Base-by-base conservation (phyloP, 2,113 vertebrate genomes). In the Tragelaphus buxtoni region DNA sequence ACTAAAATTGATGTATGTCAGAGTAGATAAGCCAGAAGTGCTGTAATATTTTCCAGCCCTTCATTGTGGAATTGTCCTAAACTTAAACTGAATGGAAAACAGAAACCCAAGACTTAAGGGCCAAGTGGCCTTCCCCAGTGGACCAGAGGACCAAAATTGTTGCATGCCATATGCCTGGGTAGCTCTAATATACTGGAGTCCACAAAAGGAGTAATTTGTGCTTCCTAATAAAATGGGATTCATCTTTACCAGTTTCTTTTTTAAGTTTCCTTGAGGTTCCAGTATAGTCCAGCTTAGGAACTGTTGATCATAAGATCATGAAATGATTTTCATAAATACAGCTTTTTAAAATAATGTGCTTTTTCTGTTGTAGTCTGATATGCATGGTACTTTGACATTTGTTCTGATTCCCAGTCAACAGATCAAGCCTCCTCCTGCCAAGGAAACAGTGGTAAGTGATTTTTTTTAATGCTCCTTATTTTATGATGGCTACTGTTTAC, bases 341-440 rank as follows among this genome's bases (percentile, higher is more conserved):
- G 10, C 65, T 95, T 96, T 96, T 14, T n/a, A 76, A 84, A 95
- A 77, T 92, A 88, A 80, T 30, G 32, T 39, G 28, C 26, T 97
- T 28, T 98, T 1, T 97, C 97, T 98, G 0, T 97, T 97, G 47
- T 98, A 99, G 99, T 99, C 99, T 98, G 99, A 99, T 97, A 99
- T 99, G 99, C 99, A 99, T 3, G 99, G 99, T 89, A 99, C 99
- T 58, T 98, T 99, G 98, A 99, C 99, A 69, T 99, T 99, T 97
- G 99, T 99, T 35, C 98, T 99, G 98, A 99, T 99, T 98, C 99
- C 99, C 61, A 99, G 99, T 98, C 99, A 99, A 89, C 99, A 99
- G 96, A 99, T 98, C 98, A 99, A 99, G 97, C 98, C 99, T 28
- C 98, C 99, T 82, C 98, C 99, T 74, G 98, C 98, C 0, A 99